A percentile compares a stretch with the other conserved stretches of the same genome.
Conservation (phyloP, 2,888 invertebrate species). For the Bugulina stolonifera region DNA sequence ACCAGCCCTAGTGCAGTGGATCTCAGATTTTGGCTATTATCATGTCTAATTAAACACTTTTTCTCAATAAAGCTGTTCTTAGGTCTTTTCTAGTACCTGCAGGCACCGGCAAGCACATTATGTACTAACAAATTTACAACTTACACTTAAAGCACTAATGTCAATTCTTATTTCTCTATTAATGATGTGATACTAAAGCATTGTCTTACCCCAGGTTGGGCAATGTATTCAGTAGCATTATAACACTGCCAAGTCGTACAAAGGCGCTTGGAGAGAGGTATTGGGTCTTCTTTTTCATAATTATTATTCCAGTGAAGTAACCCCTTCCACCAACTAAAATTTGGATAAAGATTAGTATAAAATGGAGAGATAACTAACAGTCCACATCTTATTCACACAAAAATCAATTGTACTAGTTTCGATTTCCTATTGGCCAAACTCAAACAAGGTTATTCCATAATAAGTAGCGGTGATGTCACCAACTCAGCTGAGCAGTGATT, state of each 20-base stretch:
- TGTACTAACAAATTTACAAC: too few relatives aligned
- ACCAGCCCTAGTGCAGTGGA: too few relatives aligned
- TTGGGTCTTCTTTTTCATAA: conserved; percentile 6
- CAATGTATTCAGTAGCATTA: too few relatives aligned
- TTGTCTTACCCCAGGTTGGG: not conserved
- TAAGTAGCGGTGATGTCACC: not conserved
- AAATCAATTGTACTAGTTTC: too few relatives aligned
- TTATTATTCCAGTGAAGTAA: conserved; percentile 11
- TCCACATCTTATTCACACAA: too few relatives aligned
- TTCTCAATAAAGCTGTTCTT: too few relatives aligned
- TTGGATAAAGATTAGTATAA: not conserved
- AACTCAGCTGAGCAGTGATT: too few relatives aligned
- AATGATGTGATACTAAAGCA: not conserved
- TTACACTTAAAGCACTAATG: too few relatives aligned
- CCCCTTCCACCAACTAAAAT: conserved; percentile 15
- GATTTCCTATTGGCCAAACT: not conserved
- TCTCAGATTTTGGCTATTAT: too few relatives aligned
- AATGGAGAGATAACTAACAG: not conserved
- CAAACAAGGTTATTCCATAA: not conserved
- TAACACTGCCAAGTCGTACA: not conserved
- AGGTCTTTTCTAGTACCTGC: too few relatives aligned
- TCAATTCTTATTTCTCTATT: not conserved
- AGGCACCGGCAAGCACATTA: too few relatives aligned
- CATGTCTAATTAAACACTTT: too few relatives aligned
- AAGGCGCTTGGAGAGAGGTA: conserved; percentile 15